phyloP scores from a whole-genome alignment of 2,888 invertebrate genomes.

The Cremastinae sp. region DNA sequence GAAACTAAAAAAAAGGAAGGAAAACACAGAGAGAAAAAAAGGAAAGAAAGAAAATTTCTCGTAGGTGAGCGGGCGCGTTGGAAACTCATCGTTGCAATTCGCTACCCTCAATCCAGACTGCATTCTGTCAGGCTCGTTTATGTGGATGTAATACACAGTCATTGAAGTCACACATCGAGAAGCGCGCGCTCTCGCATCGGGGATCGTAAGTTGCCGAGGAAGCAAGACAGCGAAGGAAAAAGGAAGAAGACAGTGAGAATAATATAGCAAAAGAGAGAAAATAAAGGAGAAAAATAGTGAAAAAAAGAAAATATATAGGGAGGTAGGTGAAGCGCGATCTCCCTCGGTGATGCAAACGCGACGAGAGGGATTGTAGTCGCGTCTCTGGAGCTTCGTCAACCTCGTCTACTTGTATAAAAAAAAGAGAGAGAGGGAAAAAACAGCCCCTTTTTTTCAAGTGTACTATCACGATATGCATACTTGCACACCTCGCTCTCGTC shows the following conservation, averaged over 20 bases:
- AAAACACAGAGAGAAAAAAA: neutral
- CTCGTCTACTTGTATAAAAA: conserved; percentile 47
- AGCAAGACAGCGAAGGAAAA: conserved; percentile 16
- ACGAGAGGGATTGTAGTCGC: conserved; percentile 49
- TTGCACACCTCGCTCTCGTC: conserved; percentile 48
- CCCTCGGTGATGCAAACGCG: conserved; percentile 35
- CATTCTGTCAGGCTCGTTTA: conserved; percentile 38
- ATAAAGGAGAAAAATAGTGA: conserved; percentile 6
- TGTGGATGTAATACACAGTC: conserved; percentile 39
- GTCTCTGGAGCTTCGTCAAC: conserved; percentile 32
- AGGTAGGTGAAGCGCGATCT: conserved; percentile 43
- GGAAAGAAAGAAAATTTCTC: conserved; percentile 29
- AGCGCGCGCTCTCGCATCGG: conserved; percentile 68
- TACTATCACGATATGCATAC: conserved; percentile 51
- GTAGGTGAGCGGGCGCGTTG: conserved; percentile 24
- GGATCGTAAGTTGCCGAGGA: conserved; percentile 70
- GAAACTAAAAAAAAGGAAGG: neutral
- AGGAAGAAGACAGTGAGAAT: conserved; percentile 15
- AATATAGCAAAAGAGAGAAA: conserved; percentile 2
- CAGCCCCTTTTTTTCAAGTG: conserved; percentile 32
- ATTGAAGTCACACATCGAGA: conserved; percentile 67
- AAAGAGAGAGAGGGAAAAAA: neutral
- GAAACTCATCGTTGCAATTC: conserved; percentile 45
- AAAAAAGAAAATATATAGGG: conserved; percentile 29
- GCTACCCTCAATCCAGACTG: conserved; percentile 36